phyloP scores from a whole-genome alignment of 2,113 vertebrate genomes.

The Nothocercus nigrocapillus region DNA sequence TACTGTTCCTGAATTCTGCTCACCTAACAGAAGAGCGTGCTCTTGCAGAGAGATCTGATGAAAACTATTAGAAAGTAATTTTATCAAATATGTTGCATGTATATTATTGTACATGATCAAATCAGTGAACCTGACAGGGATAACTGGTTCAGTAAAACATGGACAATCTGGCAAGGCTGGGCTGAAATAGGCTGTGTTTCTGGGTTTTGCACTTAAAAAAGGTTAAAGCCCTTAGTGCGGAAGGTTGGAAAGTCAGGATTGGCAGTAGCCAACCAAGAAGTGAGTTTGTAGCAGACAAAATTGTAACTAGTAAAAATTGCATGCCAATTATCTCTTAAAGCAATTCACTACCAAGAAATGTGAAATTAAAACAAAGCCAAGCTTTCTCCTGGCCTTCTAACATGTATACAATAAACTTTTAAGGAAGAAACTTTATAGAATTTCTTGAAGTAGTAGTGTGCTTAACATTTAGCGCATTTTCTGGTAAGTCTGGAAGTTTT shows the following conservation, averaged over 20 bases:
- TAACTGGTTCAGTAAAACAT: not conserved
- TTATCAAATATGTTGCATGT: not conserved
- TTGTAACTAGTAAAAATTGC: not conserved
- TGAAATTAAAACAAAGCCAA: not conserved
- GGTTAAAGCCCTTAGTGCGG: not conserved
- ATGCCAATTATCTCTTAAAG: not conserved
- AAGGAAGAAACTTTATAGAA: not conserved
- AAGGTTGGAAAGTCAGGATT: not conserved
- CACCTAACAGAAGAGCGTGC: not conserved
- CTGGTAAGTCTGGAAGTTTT: not conserved
- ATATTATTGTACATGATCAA: not conserved
- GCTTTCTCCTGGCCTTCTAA: not conserved
- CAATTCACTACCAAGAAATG: not conserved
- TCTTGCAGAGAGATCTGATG: not conserved
- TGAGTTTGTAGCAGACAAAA: not conserved
- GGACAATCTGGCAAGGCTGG: not conserved
- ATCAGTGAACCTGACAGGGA: not conserved
- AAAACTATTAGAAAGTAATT: not conserved
- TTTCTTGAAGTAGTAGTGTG: not conserved
- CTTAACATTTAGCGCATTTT: not conserved
- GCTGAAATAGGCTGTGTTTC: not conserved
- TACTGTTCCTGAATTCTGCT: not conserved
- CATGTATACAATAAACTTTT: not conserved
- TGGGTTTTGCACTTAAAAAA: not conserved
- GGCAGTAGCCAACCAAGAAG: not conserved